Evolutionary conservation across 2,113 vertebrate genomes (phyloP), one percentile per base, ranked within the genome.

Genomic region (Atherinomorus stipes): DNA sequence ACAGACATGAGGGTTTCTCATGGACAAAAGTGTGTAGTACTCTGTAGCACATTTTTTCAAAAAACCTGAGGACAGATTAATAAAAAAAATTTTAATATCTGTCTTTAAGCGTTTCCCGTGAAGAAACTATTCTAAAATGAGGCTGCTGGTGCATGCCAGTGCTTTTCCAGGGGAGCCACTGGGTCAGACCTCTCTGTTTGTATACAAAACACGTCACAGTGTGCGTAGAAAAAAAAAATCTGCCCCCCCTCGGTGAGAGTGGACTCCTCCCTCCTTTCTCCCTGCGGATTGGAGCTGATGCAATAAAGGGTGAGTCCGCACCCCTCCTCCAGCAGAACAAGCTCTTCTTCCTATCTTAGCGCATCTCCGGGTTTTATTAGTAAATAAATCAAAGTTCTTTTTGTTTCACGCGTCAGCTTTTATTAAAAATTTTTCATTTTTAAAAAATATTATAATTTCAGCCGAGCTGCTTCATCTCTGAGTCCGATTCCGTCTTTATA

Each of bases 101-200:
- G 42, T 19, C 18, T 47, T 47, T 19, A 22, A n/a, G 42, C 13
- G 42, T 45, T n/a, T 31, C 15, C 58, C 22, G 22, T 18, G 5
- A n/a, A 11, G 44, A 18, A 47, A 4, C 44, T 6, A 7, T 47
- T n/a, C 18, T 47, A 7, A 18, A 47, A n/a, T 15, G 13, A 47
- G 44, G 44, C 18, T 47, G 5, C 6, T 47, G 44, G 44, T 47
- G 61, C 26, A 15, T 25, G 13, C 21, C 71, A 38, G 16, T 64
- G 47, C 18, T 59, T 71, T 80, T 54, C 53, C 28, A 28, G 19
- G n/a, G 12, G 51, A 26, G 52, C 19, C 52, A 78, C 51, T 57
- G 4, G 78, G 71, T 71, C 81, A 78, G 59, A 23, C 1, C 11
- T 71, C 64, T 85, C 22, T 92, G 91, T 94, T 93, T 93, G 90